A percentile compares a stretch with the other conserved stretches of the same genome.
These are phyloP conservation scores for Galeopsomyia nigrocyanea DNA, from an alignment of 2,888 invertebrate species.

Conservation along the genomic window DNA sequence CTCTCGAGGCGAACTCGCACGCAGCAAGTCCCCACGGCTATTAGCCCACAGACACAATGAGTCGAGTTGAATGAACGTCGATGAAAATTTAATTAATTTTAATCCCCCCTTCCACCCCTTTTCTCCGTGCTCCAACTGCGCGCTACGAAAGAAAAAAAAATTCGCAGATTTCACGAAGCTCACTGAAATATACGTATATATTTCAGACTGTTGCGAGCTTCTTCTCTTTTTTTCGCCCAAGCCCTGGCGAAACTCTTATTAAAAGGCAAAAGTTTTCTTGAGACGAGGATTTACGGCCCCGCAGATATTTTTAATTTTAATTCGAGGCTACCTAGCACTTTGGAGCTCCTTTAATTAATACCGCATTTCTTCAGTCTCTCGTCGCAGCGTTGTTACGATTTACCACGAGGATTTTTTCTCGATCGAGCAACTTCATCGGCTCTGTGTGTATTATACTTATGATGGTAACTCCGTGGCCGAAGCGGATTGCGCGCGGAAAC, in stretches of 20 bases:
- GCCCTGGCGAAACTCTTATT: constrained; percentile 24
- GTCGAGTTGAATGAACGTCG: not conserved
- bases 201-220: constrained; percentile 9
- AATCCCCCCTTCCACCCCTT: constrained; percentile 13
- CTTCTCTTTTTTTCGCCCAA: not conserved
- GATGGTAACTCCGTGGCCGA: no score
- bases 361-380: no score
- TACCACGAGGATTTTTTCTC: no score
- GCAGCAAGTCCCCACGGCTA: constrained; percentile 19
- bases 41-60: constrained; percentile 27
- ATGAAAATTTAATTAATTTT: constrained; percentile 54
- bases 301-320: constrained; percentile 16
- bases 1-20: not conserved
- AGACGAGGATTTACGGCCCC: not conserved
- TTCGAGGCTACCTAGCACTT: not conserved
- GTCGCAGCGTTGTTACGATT: no score
- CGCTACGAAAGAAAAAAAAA: constrained; percentile 2
- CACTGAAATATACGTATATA: not conserved
- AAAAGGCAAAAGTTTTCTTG: constrained; percentile 15
- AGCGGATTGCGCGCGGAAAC: no score
- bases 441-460: no score
- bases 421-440: no score
- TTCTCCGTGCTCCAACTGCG: not conserved
- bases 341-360: no score
- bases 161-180: constrained; percentile 33